Conservation (phyloP, 2,888 invertebrate species). For the Melanchra persicariae region DNA sequence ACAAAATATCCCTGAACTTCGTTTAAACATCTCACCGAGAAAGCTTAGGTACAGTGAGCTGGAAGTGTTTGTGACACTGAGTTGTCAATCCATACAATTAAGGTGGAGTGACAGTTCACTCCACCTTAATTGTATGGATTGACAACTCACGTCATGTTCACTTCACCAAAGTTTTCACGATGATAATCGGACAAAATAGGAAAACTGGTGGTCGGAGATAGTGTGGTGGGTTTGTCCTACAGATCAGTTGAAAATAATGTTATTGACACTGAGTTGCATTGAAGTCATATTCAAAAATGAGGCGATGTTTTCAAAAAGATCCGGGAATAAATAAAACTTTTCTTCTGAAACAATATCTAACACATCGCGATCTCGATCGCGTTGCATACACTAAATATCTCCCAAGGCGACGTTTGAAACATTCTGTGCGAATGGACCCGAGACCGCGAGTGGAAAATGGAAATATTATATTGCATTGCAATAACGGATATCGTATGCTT, state of each 20-base stretch:
- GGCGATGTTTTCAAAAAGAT: not conserved
- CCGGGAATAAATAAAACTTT: not conserved
- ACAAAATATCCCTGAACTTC: too few relatives aligned
- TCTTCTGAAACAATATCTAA: not conserved
- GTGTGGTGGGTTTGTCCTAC: not conserved
- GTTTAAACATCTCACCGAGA: too few relatives aligned
- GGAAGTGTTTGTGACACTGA: too few relatives aligned
- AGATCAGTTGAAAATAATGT: not conserved
- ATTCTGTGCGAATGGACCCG: constrained; percentile 9
- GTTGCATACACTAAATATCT: constrained; percentile 12
- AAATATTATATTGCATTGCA: constrained; percentile 15
- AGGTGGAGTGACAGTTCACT: too few relatives aligned
- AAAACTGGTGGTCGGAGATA: not conserved
- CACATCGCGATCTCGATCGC: not conserved
- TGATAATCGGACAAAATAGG: too few relatives aligned
- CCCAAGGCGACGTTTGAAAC: constrained; percentile 13
- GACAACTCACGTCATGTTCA: too few relatives aligned
- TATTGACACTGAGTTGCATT: not conserved
- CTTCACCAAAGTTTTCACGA: not conserved
- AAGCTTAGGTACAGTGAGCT: too few relatives aligned
- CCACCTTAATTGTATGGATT: too few relatives aligned
- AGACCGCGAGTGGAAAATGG: not conserved
- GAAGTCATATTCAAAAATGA: not conserved
- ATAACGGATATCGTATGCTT: constrained; percentile 1
- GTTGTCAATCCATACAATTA: too few relatives aligned